Conservation (phyloP, 2,113 vertebrate species). For the Aphelocoma coerulescens region DNA sequence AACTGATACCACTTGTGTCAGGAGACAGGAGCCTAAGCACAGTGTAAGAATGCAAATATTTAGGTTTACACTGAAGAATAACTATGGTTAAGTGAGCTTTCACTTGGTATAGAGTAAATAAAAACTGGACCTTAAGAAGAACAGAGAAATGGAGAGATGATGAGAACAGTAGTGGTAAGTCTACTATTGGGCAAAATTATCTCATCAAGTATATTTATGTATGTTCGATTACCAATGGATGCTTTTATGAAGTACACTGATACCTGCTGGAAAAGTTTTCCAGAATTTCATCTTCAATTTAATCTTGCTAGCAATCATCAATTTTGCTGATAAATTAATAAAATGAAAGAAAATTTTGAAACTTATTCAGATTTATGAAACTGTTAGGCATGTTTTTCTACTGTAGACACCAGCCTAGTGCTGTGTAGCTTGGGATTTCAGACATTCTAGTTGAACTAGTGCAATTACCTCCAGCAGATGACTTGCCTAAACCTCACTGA, state of each 20-base stretch:
- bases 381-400: not conserved
- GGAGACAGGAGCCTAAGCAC: not conserved
- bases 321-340: not conserved
- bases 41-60: not conserved
- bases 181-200: not conserved
- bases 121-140: not conserved
- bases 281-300: not conserved
- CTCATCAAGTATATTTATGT: not conserved
- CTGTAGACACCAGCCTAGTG: not conserved
- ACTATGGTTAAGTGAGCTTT: not conserved
- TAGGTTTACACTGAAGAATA: not conserved
- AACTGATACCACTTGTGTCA: not conserved
- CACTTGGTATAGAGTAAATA: not conserved
- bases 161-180: not conserved
- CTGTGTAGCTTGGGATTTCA: not conserved
- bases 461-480: not conserved
- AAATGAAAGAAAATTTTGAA: not conserved
- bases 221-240: not conserved
- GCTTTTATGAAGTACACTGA: not conserved
- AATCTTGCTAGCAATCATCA: not conserved
- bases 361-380: not conserved
- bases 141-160: not conserved
- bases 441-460: not conserved
- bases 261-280: not conserved
- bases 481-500: not conserved